Evolutionary conservation across 2,888 invertebrate genomes (phyloP).

Genomic region (Melanotus villosus): DNA sequence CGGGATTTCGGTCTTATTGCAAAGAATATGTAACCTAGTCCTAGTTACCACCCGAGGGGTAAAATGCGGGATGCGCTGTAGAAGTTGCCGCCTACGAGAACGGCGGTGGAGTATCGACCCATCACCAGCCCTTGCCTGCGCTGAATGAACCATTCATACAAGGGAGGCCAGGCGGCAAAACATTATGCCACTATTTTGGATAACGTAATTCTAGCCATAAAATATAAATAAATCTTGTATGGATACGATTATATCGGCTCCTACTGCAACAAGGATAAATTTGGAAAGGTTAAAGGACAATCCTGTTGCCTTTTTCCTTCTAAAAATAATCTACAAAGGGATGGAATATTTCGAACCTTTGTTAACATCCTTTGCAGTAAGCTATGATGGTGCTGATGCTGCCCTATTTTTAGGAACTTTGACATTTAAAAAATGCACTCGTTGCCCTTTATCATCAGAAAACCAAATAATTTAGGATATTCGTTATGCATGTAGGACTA

Average conservation of each 20-base stretch:
- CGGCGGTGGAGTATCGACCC: constrained; percentile 46
- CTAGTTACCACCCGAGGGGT: constrained; percentile 26
- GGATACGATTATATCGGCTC: constrained; percentile 8
- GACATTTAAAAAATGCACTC: too few species aligned
- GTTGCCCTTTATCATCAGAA: too few species aligned
- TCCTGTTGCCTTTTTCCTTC: background rate
- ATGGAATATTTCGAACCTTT: background rate
- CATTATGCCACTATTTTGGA: constrained; percentile 31
- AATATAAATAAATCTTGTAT: constrained; percentile 9
- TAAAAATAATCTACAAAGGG: constrained; percentile 8
- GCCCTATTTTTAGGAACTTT: too few species aligned
- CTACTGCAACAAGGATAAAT: constrained; percentile 13
- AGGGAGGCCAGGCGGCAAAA: constrained; percentile 33
- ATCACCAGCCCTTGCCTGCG: constrained; percentile 48
- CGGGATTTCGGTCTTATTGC: too few species aligned
- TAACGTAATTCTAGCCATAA: constrained; percentile 16
- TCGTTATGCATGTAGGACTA: too few species aligned
- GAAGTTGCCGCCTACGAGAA: constrained; percentile 44
- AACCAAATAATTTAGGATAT: too few species aligned
- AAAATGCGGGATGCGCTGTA: constrained; percentile 37
- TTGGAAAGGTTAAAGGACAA: constrained; percentile 28
- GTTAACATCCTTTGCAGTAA: background rate
- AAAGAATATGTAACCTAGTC: constrained; percentile 31
- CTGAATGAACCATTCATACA: constrained; percentile 57
- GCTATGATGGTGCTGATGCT: too few species aligned